Base-by-base conservation (phyloP, 2,113 vertebrate species). In the Bucco capensis region DNA sequence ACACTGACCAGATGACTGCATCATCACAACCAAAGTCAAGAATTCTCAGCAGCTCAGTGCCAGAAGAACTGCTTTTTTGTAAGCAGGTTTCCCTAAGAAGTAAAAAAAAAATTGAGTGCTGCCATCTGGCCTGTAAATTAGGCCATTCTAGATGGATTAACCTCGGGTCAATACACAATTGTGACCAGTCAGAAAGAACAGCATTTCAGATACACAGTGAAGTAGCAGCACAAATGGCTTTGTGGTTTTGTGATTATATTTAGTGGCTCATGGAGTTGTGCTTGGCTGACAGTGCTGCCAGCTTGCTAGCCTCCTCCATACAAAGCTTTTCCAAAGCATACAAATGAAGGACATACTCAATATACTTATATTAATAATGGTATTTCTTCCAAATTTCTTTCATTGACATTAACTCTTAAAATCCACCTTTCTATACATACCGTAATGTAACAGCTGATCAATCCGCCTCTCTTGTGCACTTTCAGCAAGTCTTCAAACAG, bases 371-470 rank as follows among this genome's bases (percentile, higher is more conserved):
- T 10, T 21, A 69, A 38, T 37, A 47, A 35, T 8, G 14, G 22
- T 23, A 23, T 72, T 88, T 83, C 31, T 83, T 21, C 19, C 30
- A 58, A 30, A 30, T 24, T 25, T 67, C 85, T 71, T 54, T 60
- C 28, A 57, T 4, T 60, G 21, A 81, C 54, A 82, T 38, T 15
- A 73, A 54, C 23, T 67, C n/a, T 51, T n/a, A 19, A 62, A 61
- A 47, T 24, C 19, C 58, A 66, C 3, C 51, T 65, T 12, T 53
- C 37, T 38, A 9, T 33, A 94, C 97, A 23, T 93, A 98, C 98
- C 96, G 86, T 96, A 70, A 99, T 98, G 91, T 97, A 98, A 95
- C 98, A 99, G 97, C 99, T 99, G 94, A 99, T 99, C 87, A 99
- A 95, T 15, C 99, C 98, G 18, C 97, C 98, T 65, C 97, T 97